phyloP scores from a whole-genome alignment of 2,113 vertebrate species.

The Cephalophus harveyi region DNA sequence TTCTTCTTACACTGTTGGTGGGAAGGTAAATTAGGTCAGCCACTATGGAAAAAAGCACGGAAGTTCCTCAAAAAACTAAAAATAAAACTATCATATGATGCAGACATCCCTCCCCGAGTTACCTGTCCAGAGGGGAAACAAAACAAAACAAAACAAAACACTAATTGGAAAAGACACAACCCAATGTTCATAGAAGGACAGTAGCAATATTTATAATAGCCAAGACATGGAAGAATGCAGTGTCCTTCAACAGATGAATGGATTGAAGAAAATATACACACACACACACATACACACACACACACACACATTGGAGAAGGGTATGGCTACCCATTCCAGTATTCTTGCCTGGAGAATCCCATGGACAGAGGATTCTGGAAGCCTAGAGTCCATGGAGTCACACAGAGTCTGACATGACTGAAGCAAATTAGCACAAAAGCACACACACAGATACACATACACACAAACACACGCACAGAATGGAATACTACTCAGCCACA shows the following conservation, averaged over 20 bases:
- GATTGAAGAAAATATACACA: neutral
- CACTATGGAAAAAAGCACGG: accelerated
- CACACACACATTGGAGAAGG: neutral
- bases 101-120: neutral
- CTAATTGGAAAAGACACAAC: neutral
- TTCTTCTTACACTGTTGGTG: neutral
- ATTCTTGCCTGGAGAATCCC: neutral
- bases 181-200: neutral
- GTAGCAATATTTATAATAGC: neutral
- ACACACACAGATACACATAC: neutral
- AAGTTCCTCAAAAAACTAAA: neutral
- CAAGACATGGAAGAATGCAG: neutral
- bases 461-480: neutral
- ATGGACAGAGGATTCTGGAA: neutral
- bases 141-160: neutral
- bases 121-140: neutral
- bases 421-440: neutral
- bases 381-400: neutral
- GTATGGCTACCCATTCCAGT: neutral
- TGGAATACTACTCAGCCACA: neutral
- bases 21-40: neutral
- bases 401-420: neutral
- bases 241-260: neutral
- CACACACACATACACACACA: neutral
- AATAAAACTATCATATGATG: neutral